Evolutionary conservation across 2,113 vertebrate genomes (phyloP).

Genomic region (Nothobranchius furzeri): DNA sequence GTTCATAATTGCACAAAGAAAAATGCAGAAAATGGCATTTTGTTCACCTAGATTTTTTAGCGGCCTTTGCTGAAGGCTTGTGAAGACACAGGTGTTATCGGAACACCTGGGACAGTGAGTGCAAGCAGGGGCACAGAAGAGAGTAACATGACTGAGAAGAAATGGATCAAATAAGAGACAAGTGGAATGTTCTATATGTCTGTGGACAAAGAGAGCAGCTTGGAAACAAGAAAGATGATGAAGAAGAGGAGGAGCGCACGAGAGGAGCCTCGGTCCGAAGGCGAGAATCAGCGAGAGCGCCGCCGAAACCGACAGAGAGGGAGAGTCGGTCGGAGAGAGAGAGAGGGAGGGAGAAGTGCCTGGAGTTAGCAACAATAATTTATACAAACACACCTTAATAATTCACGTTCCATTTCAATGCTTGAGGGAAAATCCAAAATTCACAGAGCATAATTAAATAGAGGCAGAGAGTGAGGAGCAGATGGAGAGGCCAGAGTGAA

Average conservation of each 20-base stretch:
- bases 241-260: constrained; percentile 53
- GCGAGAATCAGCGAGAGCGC: constrained; percentile 66
- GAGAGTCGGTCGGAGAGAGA: constrained; percentile 45
- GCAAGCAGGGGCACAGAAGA: constrained; percentile 12
- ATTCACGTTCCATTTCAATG: constrained; percentile 86
- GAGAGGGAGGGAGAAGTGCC: constrained; percentile 79
- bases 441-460: constrained; percentile 89
- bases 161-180: constrained; percentile 32
- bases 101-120: constrained; percentile 1
- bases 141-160: constrained; percentile 38
- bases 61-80: not conserved
- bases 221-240: constrained; percentile 66
- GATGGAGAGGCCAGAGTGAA: constrained; percentile 72
- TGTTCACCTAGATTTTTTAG: not conserved
- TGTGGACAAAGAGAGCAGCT: constrained; percentile 52
- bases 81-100: constrained; percentile 8
- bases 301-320: constrained; percentile 39
- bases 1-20: not conserved
- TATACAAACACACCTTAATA: constrained; percentile 89
- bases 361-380: constrained; percentile 88
- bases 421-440: constrained; percentile 87
- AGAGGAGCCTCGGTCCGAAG: constrained; percentile 73
- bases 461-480: constrained; percentile 72
- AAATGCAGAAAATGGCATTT: not conserved
- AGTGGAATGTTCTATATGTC: constrained; percentile 44